These are phyloP conservation scores for Lutjanus campechanus DNA, from an alignment of 2,797 vertebrate species.

Conservation along the genomic window DNA sequence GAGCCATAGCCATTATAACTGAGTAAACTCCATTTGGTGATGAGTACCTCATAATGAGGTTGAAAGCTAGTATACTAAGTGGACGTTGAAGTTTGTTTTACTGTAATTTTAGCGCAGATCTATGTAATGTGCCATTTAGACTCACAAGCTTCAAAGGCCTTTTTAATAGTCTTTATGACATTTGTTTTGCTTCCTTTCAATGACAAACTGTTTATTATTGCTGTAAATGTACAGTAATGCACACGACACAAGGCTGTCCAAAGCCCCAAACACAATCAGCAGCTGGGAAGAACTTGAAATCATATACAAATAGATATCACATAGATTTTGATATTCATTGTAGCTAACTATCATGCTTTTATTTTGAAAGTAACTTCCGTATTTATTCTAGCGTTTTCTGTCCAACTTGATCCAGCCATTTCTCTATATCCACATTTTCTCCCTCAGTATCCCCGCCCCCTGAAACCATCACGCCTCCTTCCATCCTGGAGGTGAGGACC, in stretches of 20 bases:
- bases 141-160: too few species aligned
- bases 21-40: not conserved
- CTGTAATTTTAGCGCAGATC: too few species aligned
- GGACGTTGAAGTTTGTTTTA: not conserved
- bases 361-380: slow-evolving; percentile 35
- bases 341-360: not conserved
- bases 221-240: not conserved
- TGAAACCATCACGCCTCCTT: not conserved
- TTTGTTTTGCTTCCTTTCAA: not conserved
- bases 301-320: too few species aligned
- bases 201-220: not conserved
- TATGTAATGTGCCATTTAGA: too few species aligned
- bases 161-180: not conserved
- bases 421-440: slow-evolving; percentile 26
- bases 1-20: not conserved
- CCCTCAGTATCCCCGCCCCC: slow-evolving; percentile 7
- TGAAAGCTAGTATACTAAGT: not conserved
- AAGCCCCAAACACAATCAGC: not conserved
- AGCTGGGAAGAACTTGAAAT: too few species aligned
- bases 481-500: not conserved
- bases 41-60: not conserved
- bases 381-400: not conserved
- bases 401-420: slow-evolving; percentile 14
- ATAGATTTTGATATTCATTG: not conserved
- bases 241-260: too few species aligned